These are phyloP conservation scores for Rhopilema esculentum DNA, from an alignment of 30 jellyfish, hydroid and myxozoan species.

Conservation along the genomic window DNA sequence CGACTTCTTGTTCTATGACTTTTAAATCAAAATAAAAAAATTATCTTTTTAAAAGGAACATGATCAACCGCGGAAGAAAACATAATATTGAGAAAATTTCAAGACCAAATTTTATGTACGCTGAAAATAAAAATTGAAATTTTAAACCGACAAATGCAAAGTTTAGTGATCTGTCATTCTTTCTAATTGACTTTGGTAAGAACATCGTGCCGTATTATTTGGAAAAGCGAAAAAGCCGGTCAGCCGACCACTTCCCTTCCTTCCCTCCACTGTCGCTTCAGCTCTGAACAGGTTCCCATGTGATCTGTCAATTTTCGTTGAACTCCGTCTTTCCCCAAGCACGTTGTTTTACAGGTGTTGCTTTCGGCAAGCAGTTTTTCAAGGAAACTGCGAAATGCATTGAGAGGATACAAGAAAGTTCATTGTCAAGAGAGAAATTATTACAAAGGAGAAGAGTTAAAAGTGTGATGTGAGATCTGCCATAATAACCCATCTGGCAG, in stretches of 20 bases:
- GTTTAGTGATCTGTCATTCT: neutral
- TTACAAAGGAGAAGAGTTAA: neutral
- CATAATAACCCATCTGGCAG: conserved; percentile 55
- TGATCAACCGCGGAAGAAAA: neutral
- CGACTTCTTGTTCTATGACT: too few species aligned
- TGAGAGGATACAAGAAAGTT: conserved; percentile 9
- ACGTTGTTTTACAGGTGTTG: conserved; percentile 72
- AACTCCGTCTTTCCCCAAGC: conserved; percentile 24
- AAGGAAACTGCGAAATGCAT: conserved; percentile 39
- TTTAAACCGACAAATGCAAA: neutral
- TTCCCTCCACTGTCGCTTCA: neutral
- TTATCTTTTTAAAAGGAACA: too few species aligned
- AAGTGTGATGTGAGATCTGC: neutral
- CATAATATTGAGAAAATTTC: neutral
- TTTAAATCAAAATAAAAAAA: too few species aligned
- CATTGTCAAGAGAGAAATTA: neutral
- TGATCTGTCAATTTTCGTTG: conserved; percentile 22
- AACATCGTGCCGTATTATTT: neutral
- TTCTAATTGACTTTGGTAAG: neutral
- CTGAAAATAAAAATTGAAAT: neutral
- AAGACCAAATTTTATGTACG: neutral
- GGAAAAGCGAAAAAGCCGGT: conserved; percentile 27
- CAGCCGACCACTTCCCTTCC: neutral
- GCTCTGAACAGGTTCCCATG: conserved; percentile 57
- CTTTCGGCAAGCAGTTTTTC: conserved; percentile 46